A percentile compares a stretch with the other conserved stretches of the same genome.
These are phyloP conservation scores for Proales similis DNA, from an alignment of 1,140 invertebrate genomes.

Conservation along the genomic window DNA sequence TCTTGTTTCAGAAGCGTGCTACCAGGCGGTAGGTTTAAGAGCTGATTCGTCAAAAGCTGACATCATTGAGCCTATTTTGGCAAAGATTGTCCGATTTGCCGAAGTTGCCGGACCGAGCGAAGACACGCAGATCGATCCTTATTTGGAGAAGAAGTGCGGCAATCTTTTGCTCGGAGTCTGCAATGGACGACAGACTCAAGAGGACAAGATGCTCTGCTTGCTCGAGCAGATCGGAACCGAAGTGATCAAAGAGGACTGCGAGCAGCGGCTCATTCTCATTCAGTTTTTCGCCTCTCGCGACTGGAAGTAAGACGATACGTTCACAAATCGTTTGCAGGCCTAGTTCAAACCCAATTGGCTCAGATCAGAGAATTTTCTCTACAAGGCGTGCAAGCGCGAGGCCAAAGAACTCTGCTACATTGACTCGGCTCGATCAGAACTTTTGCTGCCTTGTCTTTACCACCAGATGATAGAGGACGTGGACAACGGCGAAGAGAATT, in stretches of 20 bases:
- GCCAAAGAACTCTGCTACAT: slow-evolving; percentile 69
- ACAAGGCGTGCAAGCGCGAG: slow-evolving; percentile 75
- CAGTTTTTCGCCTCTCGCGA: slow-evolving; percentile 92
- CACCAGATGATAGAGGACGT: slow-evolving; percentile 62
- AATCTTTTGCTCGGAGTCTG: slow-evolving; percentile 64
- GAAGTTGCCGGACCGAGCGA: slow-evolving; percentile 64
- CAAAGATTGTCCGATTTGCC: not conserved
- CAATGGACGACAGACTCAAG: slow-evolving; percentile 42
- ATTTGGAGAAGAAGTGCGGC: slow-evolving; percentile 74
- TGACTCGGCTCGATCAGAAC: slow-evolving; percentile 65
- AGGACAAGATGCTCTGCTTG: slow-evolving; percentile 79
- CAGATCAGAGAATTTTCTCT: slow-evolving; percentile 75
- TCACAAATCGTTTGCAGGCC: slow-evolving; percentile 18
- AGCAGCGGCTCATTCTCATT: slow-evolving; percentile 81
- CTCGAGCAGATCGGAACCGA: slow-evolving; percentile 79
- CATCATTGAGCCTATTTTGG: not conserved
- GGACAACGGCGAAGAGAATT: slow-evolving; percentile 35
- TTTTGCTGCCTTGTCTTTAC: slow-evolving; percentile 85
- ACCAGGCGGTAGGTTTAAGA: not conserved
- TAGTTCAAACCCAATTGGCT: too few relatives aligned
- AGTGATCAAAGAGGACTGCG: slow-evolving; percentile 78
- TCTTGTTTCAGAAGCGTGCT: slow-evolving; percentile 38
- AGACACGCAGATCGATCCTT: slow-evolving; percentile 83
- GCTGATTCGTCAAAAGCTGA: not conserved
- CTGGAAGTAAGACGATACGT: slow-evolving; percentile 61